Evolutionary conservation across 2,888 invertebrate species (phyloP), one percentile per base, ranked within the genome.

Genomic region (Glyphotaelius pellucidus): DNA sequence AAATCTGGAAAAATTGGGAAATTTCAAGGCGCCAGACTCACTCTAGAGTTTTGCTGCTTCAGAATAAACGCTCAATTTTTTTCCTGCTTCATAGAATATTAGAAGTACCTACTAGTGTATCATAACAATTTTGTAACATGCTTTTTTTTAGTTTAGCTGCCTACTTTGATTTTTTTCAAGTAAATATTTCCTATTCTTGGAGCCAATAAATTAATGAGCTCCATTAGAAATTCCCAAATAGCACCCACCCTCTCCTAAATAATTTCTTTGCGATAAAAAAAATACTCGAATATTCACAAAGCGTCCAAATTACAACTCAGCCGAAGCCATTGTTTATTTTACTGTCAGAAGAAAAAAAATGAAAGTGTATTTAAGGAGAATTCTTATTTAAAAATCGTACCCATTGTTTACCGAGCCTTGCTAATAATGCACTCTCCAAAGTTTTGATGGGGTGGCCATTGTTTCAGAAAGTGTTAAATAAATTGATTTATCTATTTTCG

Each of bases 311-410:
- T 87, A 67, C 87, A 35, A 87, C 87, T 80, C 87, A 80, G 52
- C 88, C 67, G 31, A n/a, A 12, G 89, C 31, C 85, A 91, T 79
- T 92, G 91, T 92, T 92, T 92, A 91, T 92, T 92, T 92, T 93
- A 88, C 88, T 92, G 83, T 93, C 91, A 91, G 90, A n/a, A 30
- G 38, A 42, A 42, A 89, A 93, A 93, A 93, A 93, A 93, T 92
- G 91, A 90, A 93, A 93, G 93, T 93, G 89, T 93, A 92, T 91
- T 93, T 93, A 91, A 90, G 92, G 91, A 80, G 80, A 92, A 90
- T 90, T 92, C 93, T 91, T 92, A 93, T 93, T 92, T 92, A 90
- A 92, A 93, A 92, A 91, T 90, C 85, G 92, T 91, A 91, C 92
- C 92, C 92, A 93, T 92, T 93, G 93, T 92, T 93, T 93, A 92